phyloP scores from a whole-genome alignment of 2,888 invertebrate species.

The Dryobotodes eremita region DNA sequence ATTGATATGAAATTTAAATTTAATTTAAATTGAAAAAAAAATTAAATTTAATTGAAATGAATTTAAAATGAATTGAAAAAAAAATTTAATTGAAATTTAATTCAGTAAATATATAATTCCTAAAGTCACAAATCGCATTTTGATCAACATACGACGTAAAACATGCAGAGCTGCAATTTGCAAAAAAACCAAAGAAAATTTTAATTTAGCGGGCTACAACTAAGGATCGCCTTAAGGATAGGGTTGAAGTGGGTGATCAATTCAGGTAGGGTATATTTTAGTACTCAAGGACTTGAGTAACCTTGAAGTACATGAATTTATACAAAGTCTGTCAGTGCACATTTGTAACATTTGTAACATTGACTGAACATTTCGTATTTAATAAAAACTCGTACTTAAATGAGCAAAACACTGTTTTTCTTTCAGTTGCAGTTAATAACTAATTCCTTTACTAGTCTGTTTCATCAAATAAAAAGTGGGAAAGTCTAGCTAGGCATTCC shows the following conservation, averaged over 20 bases:
- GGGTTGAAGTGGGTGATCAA: slow-evolving; percentile 20
- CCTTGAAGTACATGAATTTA: not conserved
- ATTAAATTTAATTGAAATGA: too few species aligned
- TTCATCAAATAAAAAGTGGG: not conserved
- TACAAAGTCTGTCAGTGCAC: not conserved
- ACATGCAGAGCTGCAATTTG: too few species aligned
- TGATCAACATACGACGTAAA: too few species aligned
- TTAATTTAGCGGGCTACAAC: too few species aligned
- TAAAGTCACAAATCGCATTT: too few species aligned
- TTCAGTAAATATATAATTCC: too few species aligned
- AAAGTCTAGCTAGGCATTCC: not conserved
- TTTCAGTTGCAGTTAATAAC: not conserved
- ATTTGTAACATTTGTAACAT: too few species aligned
- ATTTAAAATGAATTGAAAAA: too few species aligned
- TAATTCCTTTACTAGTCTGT: not conserved
- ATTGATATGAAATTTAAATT: too few species aligned
- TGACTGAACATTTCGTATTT: not conserved
- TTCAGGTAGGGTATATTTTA: slow-evolving; percentile 29
- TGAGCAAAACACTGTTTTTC: not conserved
- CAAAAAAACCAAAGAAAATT: too few species aligned
- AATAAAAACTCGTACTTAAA: not conserved
- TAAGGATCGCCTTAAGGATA: not conserved
- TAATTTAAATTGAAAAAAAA: too few species aligned
- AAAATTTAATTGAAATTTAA: too few species aligned
- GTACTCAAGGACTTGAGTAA: not conserved